These are phyloP conservation scores for Drosophila kohkoa DNA, from an alignment of 1,140 invertebrate species.

Conservation along the genomic window DNA sequence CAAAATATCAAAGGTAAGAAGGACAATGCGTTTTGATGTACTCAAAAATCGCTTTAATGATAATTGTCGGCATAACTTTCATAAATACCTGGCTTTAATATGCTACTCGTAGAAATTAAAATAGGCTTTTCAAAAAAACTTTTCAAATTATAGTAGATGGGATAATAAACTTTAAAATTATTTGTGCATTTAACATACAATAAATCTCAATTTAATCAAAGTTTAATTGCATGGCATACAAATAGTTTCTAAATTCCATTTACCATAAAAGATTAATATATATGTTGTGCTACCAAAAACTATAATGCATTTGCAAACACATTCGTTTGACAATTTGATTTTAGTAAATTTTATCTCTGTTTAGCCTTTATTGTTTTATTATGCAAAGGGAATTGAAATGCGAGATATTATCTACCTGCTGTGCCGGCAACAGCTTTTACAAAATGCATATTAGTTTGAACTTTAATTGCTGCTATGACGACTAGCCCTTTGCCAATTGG, in stretches of 20 bases:
- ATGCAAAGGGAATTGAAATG: conserved; percentile 4
- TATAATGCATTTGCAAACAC: not conserved
- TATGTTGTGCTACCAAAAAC: not conserved
- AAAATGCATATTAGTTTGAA: not conserved
- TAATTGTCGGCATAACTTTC: not conserved
- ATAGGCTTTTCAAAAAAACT: not conserved
- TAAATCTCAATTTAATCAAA: not conserved
- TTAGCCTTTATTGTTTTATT: not conserved
- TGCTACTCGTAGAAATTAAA: not conserved
- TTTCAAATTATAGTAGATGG: not conserved
- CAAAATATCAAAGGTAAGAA: too few relatives aligned
- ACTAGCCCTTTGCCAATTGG: conserved; percentile 45
- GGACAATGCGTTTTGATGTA: too few relatives aligned
- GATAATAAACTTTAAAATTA: not conserved
- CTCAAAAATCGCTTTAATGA: conserved; percentile 3
- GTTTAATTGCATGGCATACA: not conserved
- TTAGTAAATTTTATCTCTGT: not conserved
- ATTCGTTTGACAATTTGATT: not conserved
- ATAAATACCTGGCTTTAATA: not conserved
- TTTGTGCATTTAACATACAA: not conserved
- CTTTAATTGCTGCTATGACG: not conserved
- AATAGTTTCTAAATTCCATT: not conserved
- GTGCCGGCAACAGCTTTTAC: not conserved
- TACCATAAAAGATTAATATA: not conserved
- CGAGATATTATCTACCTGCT: not conserved